Conservation (phyloP, 2,113 vertebrate genomes). For the Antigone vipio region DNA sequence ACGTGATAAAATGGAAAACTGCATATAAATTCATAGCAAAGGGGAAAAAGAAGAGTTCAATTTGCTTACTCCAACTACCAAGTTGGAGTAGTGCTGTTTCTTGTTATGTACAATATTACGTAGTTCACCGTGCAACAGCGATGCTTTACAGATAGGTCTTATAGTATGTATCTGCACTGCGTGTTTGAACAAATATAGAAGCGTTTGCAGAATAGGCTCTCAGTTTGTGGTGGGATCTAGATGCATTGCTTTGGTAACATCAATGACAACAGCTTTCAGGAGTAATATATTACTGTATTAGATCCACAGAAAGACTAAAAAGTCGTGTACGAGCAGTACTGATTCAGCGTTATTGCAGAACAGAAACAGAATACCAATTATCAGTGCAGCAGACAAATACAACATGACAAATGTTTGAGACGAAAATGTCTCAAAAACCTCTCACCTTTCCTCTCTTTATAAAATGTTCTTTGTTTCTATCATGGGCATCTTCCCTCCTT, state of each 20-base stretch:
- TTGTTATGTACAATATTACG: neutral
- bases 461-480: neutral
- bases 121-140: neutral
- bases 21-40: neutral
- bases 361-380: neutral
- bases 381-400: neutral
- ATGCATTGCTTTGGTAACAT: neutral
- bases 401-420: neutral
- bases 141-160: neutral
- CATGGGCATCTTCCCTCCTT: neutral
- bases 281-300: neutral
- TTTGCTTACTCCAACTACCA: neutral
- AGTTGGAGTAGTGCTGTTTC: neutral
- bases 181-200: neutral
- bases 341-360: neutral
- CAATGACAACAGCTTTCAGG: neutral
- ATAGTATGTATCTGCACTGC: fast-evolving
- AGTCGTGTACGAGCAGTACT: neutral
- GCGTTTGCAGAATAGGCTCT: neutral
- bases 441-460: neutral
- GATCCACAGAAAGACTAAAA: neutral
- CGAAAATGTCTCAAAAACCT: neutral
- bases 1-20: neutral
- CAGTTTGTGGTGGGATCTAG: neutral
- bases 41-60: neutral